phyloP scores from a whole-genome alignment of 2,113 vertebrate genomes.

The Gasterosteus nipponicus region DNA sequence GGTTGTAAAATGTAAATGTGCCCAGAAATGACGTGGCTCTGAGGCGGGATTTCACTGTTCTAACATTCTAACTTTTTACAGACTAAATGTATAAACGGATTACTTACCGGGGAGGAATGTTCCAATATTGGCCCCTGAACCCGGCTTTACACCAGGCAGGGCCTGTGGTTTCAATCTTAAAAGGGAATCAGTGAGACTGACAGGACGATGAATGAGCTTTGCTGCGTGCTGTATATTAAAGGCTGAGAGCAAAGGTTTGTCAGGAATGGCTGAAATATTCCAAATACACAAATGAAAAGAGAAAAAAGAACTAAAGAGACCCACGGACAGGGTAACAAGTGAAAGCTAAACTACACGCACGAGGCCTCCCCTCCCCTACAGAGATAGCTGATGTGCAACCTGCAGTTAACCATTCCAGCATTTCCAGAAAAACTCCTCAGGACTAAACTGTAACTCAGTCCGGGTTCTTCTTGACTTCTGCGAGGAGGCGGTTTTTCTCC shows the following conservation, averaged over 20 bases:
- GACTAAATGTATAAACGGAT: constrained; percentile 79
- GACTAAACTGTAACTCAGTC: constrained; percentile 60
- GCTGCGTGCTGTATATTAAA: constrained; percentile 9
- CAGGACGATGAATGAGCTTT: constrained; percentile 60
- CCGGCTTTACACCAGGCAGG: constrained; percentile 43
- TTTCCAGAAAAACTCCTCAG: constrained; percentile 68
- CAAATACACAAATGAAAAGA: background rate
- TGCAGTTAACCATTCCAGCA: constrained; percentile 53
- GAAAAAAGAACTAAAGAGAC: background rate
- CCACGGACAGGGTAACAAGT: background rate
- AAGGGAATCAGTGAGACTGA: constrained; percentile 59
- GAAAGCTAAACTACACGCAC: constrained; percentile 31
- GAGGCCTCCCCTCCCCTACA: constrained; percentile 26
- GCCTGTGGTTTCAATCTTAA: constrained; percentile 53
- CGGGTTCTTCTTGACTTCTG: constrained; percentile 62
- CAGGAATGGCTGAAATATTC: background rate
- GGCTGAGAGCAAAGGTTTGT: background rate
- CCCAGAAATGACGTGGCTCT: constrained; percentile 4
- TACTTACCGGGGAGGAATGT: constrained; percentile 75
- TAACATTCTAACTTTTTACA: constrained; percentile 78
- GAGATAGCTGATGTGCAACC: constrained; percentile 61
- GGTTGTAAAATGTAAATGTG: constrained; percentile 26
- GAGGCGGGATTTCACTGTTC: constrained; percentile 48
- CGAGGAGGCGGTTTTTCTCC: constrained; percentile 38
- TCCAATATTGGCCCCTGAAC: constrained; percentile 73